Base-by-base conservation (phyloP, 2,113 vertebrate genomes). In the Corythornis vintsioides region DNA sequence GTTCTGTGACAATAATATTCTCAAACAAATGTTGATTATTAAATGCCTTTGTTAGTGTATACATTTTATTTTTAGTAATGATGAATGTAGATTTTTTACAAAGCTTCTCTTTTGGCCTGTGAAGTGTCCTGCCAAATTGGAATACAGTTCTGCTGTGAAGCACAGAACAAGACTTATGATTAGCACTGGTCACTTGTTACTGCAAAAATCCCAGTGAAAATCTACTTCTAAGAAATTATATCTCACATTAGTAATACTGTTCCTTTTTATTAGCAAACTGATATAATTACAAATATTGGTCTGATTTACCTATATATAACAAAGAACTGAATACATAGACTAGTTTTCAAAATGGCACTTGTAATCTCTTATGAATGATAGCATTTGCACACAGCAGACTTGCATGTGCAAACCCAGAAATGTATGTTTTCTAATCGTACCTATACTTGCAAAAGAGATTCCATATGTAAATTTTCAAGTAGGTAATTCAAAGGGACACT, bases 1-100 rank as follows among this genome's bases (percentile, higher is more conserved):
- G 93, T 96, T 88, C 48, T 96, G 17, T 87, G 83, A 72, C 78
- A 89, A 52, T 56, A 22, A 33, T 42, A 57, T 70, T 95, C 61
- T 93, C 81, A 31, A 91, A 65, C 11, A 77, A 89, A 35, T 33
- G 28, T 18, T 78, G 55, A 67, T 65, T 70, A 24, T 90, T 70
- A 89, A 83, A 85, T 83, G 64, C 28, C 43, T 96, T 80, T 95
- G 76, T 66, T 89, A 83, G 13, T 83, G 13, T 47, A 43, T 61
- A 67, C 17, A 29, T 67, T 96, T 89, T 93, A 48, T 88, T 96
- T 95, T 94, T 92, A 97, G 88, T 66, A 82, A 56, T 69, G 75
- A 79, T 89, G 71, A 48, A 60, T 88, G 18, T 69, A 29, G 63
- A 24, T 82, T 48, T 48, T 67, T 63, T 82, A 45, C 40, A 72